phyloP scores from a whole-genome alignment of 2,797 vertebrate genomes.

The Xyrichtys novacula region DNA sequence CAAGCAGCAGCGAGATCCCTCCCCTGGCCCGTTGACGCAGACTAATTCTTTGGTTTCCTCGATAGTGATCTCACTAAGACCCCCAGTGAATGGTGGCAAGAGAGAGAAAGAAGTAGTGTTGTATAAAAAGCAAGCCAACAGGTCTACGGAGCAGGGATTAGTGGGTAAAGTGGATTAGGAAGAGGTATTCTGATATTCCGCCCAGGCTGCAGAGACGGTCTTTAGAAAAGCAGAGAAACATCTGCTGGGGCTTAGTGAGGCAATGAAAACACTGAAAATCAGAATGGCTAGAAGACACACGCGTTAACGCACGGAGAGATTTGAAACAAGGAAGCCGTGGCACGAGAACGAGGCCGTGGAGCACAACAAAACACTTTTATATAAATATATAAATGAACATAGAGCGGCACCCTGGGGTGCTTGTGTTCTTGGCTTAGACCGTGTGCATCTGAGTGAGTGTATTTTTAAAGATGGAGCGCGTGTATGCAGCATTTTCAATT shows the following conservation, averaged over 20 bases:
- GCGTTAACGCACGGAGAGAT: conserved; percentile 63
- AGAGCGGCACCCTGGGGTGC: conserved; percentile 56
- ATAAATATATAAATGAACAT: conserved; percentile 41
- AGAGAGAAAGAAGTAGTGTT: conserved; percentile 60
- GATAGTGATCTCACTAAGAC: conserved; percentile 82
- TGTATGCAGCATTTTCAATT: conserved; percentile 11
- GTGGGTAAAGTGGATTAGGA: conserved; percentile 84
- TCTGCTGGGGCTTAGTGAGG: conserved; percentile 82
- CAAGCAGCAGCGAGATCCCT: conserved; percentile 69
- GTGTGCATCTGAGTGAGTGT: conserved; percentile 46
- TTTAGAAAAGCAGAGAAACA: conserved; percentile 83
- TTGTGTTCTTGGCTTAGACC: conserved; percentile 53
- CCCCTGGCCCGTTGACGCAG: conserved; percentile 64
- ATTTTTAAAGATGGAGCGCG: conserved; percentile 45
- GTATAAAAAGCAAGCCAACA: conserved; percentile 78
- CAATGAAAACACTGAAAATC: conserved; percentile 72
- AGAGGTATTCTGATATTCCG: conserved; percentile 82
- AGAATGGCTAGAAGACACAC: conserved; percentile 69
- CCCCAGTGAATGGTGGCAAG: conserved; percentile 68
- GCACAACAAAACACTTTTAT: conserved; percentile 60
- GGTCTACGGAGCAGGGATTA: conserved; percentile 83
- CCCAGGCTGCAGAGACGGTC: conserved; percentile 80
- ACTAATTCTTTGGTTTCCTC: conserved; percentile 77
- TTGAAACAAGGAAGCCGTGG: conserved; percentile 62
- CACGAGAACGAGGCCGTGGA: conserved; percentile 52